Base-by-base conservation (phyloP, 2,113 vertebrate species). In the Saccopteryx leptura region DNA sequence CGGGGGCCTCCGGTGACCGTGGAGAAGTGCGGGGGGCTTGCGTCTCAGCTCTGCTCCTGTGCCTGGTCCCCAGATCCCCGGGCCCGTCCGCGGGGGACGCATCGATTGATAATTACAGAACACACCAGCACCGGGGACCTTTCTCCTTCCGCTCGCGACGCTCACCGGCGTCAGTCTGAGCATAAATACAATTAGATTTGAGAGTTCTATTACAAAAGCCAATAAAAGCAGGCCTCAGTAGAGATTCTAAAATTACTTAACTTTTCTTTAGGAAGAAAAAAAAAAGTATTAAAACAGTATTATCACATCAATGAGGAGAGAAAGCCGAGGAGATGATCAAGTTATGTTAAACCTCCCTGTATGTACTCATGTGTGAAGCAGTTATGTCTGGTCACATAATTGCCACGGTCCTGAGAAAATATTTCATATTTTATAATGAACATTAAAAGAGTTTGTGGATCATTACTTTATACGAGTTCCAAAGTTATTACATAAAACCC, bases 361-460 rank as follows among this genome's bases (percentile, higher is more conserved):
- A 99, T 98, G 98, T 98, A 98, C 98, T 98, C 98, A 98, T 98
- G 98, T 99, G 99, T 99, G 98, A 99, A 99, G 98, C 98, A 98
- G 98, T 99, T 99, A 98, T 98, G 98, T 99, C 98, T 99, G 99
- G 98, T 98, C 99, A 99, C 99, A 99, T 99, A 98, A 99, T 99
- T 99, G 98, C 98, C 96, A 98, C 97, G 98, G 98, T 99, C 98
- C 99, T 98, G 98, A 98, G 98, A 98, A 98, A 99, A 99, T 98
- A 99, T 99, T 99, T 99, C 99, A 98, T 98, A 98, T 98, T 99
- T 99, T 99, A 99, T 99, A 99, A 99, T 99, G 99, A 99, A 99
- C 98, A 99, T 99, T 99, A 99, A 99, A 99, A 99, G 99, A 99
- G 99, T 99, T 99, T 99, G 98, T 99, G 99, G 99, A 98, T 99